Evolutionary conservation across 2,113 vertebrate genomes (phyloP), one percentile per base, ranked within the genome.

Genomic region (Bufo bufo): DNA sequence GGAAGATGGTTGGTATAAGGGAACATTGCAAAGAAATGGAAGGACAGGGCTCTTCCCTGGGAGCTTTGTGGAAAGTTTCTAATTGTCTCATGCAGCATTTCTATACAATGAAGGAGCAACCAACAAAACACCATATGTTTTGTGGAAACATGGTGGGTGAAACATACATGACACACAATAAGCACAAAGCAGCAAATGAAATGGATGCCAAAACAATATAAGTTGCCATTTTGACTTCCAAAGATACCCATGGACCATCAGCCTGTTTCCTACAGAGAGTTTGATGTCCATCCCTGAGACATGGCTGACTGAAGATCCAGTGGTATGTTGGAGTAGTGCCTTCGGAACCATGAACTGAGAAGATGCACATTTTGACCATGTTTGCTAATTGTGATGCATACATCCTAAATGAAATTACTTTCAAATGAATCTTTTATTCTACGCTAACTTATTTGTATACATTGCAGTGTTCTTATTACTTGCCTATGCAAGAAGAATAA

Each of bases 1-100:
- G 0, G 98, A 99, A 74, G 98, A 99, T 0, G 98, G 98, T 92
- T 99, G 98, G 98, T 99, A 96, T 94, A 99, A 99, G 92, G 98
- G 98, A 89, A 99, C 98, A 0, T 94, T 99, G 91, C 98, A 99
- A 94, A 95, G 98, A 88, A 99, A 97, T 0, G 98, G 98, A 78
- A 97, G 97, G 92, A 99, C 98, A 0, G 98, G 98, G 56, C 96
- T 99, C 90, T 99, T 99, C 90, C 98, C 98, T 0, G 97, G 98
- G 86, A 99, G 98, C 95, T 99, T 99, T 23, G 97, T 99, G 0
- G 98, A 99, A 93, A 98, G 95, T 92, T 99, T 99, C 95, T 99
- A 95, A 99, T 91, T 90, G 58, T 0, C 4, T 79, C 69, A 69
- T 74, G 11, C 63, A 59, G 43, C n/a, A 69, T 89, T 63, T 77